phyloP scores from a whole-genome alignment of 35 echinoderm and acorn worm genomes.

The Nesometra sesokonis region DNA sequence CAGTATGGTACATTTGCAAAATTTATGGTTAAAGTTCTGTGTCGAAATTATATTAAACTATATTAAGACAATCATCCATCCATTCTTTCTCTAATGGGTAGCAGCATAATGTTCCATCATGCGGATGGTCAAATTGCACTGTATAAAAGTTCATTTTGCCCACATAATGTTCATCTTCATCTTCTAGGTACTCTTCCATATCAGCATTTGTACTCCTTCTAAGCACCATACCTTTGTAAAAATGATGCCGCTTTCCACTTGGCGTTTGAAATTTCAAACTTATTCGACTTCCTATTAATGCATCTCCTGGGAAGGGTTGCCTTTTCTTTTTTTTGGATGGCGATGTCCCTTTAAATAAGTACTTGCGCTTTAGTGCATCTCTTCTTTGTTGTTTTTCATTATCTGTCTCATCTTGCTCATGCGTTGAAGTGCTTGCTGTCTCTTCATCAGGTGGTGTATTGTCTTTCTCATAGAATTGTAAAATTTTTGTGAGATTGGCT shows the following conservation, averaged over 20 bases:
- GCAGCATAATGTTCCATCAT: background rate
- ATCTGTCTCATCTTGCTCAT: slow-evolving; percentile 4
- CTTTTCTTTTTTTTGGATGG: background rate
- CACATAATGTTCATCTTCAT: slow-evolving; percentile 29
- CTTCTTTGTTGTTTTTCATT: background rate
- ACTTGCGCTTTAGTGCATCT: slow-evolving; percentile 9
- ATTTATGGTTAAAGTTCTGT: too few relatives aligned
- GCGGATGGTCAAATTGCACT: slow-evolving; percentile 26
- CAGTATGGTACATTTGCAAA: too few relatives aligned
- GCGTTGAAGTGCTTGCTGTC: background rate
- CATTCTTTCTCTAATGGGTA: slow-evolving; percentile 11
- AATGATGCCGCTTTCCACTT: background rate
- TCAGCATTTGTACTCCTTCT: slow-evolving; percentile 43
- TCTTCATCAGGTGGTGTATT: background rate
- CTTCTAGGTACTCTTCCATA: slow-evolving; percentile 29
- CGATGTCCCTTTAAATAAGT: background rate
- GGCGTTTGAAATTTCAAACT: background rate
- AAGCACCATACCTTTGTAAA: slow-evolving; percentile 39
- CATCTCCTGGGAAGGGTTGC: background rate
- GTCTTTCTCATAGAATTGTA: slow-evolving; percentile 5
- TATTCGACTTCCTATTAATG: background rate
- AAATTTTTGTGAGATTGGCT: slow-evolving; percentile 16
- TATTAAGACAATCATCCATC: slow-evolving; percentile 15
- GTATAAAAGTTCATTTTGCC: slow-evolving; percentile 51
- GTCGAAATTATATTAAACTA: background rate